These are phyloP conservation scores for Heliconius erato DNA, from an alignment of 2,888 invertebrate genomes.

Conservation along the genomic window DNA sequence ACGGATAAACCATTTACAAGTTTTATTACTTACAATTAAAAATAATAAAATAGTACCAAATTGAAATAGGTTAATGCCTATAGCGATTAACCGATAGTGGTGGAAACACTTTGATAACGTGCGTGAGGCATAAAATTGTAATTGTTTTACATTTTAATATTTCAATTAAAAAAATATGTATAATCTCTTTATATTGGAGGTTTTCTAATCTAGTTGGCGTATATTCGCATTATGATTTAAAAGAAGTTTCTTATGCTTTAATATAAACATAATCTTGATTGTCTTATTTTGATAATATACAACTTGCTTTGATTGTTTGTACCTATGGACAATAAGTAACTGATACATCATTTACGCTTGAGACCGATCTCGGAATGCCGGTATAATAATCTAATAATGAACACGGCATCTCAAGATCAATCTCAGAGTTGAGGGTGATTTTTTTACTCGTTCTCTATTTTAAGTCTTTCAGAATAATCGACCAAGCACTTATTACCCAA, in stretches of 20 bases:
- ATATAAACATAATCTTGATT: background rate
- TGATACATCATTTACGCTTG: background rate
- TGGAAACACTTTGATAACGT: constrained; percentile 27
- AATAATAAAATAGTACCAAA: constrained; percentile 16
- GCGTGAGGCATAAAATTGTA: constrained; percentile 28
- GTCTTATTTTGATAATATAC: background rate
- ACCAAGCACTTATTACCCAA: too few relatives aligned
- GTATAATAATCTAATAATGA: too few relatives aligned
- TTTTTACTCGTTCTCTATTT: too few relatives aligned
- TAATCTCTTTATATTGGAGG: background rate
- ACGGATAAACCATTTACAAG: background rate
- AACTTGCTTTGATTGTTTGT: background rate
- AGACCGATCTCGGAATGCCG: too few relatives aligned
- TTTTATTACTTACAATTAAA: constrained; percentile 1
- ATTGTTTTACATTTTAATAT: constrained; percentile 12
- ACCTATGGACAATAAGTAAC: background rate
- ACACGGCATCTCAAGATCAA: too few relatives aligned
- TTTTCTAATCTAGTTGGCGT: constrained; percentile 12
- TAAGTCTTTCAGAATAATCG: too few relatives aligned
- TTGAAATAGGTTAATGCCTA: constrained; percentile 31
- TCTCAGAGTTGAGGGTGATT: too few relatives aligned
- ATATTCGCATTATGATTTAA: background rate
- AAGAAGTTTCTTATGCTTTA: background rate
- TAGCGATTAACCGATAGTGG: constrained; percentile 35
- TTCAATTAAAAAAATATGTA: background rate